Evolutionary conservation across 1,140 invertebrate species (phyloP), one percentile per base, ranked within the genome.

Genomic region (Atta cephalotes): DNA sequence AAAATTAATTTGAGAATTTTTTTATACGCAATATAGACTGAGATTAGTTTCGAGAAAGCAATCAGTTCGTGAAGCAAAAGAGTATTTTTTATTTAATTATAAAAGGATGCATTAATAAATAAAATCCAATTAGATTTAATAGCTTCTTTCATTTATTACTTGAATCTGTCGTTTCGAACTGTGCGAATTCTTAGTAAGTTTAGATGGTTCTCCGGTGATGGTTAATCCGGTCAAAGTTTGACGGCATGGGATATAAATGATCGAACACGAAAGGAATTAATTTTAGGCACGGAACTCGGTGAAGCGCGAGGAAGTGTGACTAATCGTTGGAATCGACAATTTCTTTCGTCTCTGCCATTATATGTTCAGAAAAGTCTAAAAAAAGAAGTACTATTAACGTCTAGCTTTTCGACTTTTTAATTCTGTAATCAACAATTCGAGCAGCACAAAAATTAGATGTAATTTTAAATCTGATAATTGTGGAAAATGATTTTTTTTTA

Each of bases 331-430:
- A n/a, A 39, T 9, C 21, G 31, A 58, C 10, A 18, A 72, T 74
- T 14, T 79, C 77, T 66, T 66, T 66, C 0, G 16, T 7, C 3
- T 68, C 60, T n/a, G 5, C 16, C 25, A 68, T 82, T 60, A 60
- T 51, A 35, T 35, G 9, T 10, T 81, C 18, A 82, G 12, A 82
- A 82, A 82, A 51, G 7, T 82, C 72, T 35, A 7, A 82, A 62
- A 35, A 72, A 62, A 62, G 65, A 81, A 70, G 35, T 58, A 70
- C 10, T 10, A 45, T 45, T 4, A 51, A 71, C 51, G 16, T 71
- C 71, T 71, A 6, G 70, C 51, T 45, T 21, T 56, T 39, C 14
- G 49, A 6, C 9, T 58, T 71, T n/a, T 51, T 18, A n/a, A 56
- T 10, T 71, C 28, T n/a, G 45, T 31, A 3, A 39, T 80, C 28